A percentile compares a stretch with the other conserved stretches of the same genome.
These are phyloP conservation scores for Parauchenoglanis ngamensis DNA, from an alignment of 2,797 vertebrate species.

Conservation along the genomic window DNA sequence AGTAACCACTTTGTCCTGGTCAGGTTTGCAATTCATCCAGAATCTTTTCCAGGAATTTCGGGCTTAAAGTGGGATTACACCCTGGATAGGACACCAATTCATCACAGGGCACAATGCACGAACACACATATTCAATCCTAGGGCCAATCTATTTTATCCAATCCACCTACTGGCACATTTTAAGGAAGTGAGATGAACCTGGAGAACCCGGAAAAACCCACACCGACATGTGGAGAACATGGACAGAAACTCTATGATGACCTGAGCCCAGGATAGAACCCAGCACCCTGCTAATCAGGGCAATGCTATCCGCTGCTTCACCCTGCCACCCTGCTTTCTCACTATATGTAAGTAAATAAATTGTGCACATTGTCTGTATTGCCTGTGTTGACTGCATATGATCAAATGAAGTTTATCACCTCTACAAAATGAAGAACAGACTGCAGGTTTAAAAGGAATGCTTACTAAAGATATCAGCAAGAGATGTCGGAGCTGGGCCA, in stretches of 20 bases:
- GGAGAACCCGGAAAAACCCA: background rate
- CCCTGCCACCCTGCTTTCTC: background rate
- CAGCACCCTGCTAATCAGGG: background rate
- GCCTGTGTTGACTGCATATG: background rate
- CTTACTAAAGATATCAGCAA: background rate
- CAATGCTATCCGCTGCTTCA: background rate
- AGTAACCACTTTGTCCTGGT: background rate
- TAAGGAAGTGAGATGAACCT: background rate
- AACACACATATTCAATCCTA: background rate
- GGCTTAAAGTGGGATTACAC: background rate
- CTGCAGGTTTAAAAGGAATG: background rate
- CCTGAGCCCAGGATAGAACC: background rate
- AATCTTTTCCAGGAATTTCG: background rate
- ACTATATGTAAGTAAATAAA: background rate
- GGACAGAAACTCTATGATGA: background rate
- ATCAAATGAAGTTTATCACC: background rate
- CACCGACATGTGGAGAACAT: background rate
- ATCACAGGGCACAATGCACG: background rate
- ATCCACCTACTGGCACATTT: background rate
- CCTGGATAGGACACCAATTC: background rate
- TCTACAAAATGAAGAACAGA: background rate
- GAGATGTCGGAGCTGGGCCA: background rate
- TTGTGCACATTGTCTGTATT: background rate
- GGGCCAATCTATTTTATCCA: background rate
- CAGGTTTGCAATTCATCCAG: background rate